Evolutionary conservation across 2,797 vertebrate species (phyloP).

Genomic region (Sphenopsis melanotis): DNA sequence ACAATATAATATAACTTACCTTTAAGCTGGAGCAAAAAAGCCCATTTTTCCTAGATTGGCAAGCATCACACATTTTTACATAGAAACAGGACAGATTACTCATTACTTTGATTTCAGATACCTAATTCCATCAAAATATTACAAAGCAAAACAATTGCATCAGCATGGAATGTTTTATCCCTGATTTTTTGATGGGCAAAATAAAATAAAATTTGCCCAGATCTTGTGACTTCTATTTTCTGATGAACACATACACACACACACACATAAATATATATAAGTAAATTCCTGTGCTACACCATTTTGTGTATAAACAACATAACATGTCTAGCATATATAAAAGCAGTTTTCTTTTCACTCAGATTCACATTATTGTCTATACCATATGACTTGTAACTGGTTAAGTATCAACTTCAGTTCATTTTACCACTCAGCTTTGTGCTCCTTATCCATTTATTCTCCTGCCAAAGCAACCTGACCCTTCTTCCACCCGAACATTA

Average conservation of each 20-base stretch:
- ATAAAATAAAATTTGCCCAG: background rate
- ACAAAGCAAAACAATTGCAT: background rate
- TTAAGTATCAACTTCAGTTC: background rate
- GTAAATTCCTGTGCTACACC: background rate
- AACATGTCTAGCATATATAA: background rate
- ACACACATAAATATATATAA: background rate
- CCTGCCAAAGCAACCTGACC: slow-evolving; percentile 14
- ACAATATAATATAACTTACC: background rate
- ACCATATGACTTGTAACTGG: background rate
- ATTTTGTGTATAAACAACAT: background rate
- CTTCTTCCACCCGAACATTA: background rate
- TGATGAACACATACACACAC: background rate
- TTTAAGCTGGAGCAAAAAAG: background rate
- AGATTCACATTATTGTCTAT: background rate
- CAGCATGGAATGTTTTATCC: background rate
- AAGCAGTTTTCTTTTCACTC: background rate
- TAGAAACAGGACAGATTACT: background rate
- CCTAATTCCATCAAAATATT: background rate
- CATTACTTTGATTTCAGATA: background rate
- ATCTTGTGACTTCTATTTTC: background rate
- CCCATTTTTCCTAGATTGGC: background rate
- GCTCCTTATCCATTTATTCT: slow-evolving; percentile 14
- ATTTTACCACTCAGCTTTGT: slow-evolving; percentile 11
- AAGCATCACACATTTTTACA: background rate
- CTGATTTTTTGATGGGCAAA: background rate